Conservation (phyloP, 2,888 invertebrate species). For the Siphonodentalium dalli region DNA sequence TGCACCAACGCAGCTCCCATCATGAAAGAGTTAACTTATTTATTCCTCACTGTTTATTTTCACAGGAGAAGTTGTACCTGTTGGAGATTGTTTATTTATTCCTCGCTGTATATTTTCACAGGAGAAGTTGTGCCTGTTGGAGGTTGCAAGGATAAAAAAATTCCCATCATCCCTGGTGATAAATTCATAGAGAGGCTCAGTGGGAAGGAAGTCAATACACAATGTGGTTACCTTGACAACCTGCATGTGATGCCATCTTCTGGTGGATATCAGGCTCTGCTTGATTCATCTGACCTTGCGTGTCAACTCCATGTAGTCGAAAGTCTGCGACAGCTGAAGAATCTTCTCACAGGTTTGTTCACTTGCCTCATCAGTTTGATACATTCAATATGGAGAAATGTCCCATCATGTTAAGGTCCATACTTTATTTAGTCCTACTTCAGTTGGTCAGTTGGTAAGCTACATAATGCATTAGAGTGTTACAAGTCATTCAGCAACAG, state of each 20-base stretch:
- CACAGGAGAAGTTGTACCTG: not conserved
- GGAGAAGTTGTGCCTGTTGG: conserved; percentile 59
- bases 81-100: conserved; percentile 1
- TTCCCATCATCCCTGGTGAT: conserved; percentile 55
- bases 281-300: conserved; percentile 53
- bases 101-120: conserved; percentile 16
- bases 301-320: conserved; percentile 53
- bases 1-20: too few species aligned
- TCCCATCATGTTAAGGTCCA: too few species aligned
- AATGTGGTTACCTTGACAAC: conserved; percentile 44
- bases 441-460: too few species aligned
- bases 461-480: too few species aligned
- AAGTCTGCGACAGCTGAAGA: conserved; percentile 44
- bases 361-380: too few species aligned
- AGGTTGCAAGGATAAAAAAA: conserved; percentile 40
- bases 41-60: too few species aligned
- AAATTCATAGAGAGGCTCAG: conserved; percentile 49
- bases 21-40: too few species aligned
- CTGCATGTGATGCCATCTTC: conserved; percentile 48
- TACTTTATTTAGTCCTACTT: too few species aligned
- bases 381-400: too few species aligned
- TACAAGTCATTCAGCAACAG: too few species aligned
- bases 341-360: conserved; percentile 45
- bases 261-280: conserved; percentile 56
- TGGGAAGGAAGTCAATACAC: conserved; percentile 43